Conservation (phyloP, 2,888 invertebrate species). For the Phaedon cochleariae region DNA sequence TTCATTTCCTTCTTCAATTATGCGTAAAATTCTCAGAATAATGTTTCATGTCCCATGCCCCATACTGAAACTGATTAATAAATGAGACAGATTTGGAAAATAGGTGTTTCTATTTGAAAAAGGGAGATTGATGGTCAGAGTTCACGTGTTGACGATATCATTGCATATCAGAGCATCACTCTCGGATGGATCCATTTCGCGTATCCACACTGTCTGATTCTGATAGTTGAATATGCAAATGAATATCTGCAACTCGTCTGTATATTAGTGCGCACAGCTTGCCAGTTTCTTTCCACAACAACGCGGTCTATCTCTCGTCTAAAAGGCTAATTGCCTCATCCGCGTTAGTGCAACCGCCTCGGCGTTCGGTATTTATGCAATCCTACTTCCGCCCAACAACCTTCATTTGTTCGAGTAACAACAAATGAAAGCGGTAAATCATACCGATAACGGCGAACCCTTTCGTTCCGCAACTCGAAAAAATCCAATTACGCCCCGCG, state of each 20-base stretch:
- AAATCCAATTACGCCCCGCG: slow-evolving; percentile 16
- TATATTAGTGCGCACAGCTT: neutral
- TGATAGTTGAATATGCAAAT: no score
- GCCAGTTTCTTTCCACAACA: neutral
- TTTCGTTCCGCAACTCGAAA: slow-evolving; percentile 5
- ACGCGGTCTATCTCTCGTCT: neutral
- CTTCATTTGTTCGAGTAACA: slow-evolving; percentile 3
- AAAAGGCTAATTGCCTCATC: neutral
- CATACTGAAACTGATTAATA: no score
- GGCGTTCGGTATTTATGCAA: neutral
- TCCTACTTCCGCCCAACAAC: neutral
- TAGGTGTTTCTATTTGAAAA: no score
- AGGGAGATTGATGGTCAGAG: no score
- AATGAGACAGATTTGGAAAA: no score
- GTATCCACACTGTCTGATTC: no score
- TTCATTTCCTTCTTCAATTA: no score
- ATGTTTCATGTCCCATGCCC: no score
- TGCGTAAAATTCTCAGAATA: no score
- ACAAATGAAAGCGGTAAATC: slow-evolving; percentile 4
- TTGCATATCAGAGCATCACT: no score
- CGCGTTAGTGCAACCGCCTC: neutral
- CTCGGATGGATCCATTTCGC: no score
- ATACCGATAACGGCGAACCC: slow-evolving; percentile 12
- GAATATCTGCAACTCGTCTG: neutral
- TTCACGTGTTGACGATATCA: no score